phyloP scores from a whole-genome alignment of 1,140 invertebrate species.

The Planococcus citri region DNA sequence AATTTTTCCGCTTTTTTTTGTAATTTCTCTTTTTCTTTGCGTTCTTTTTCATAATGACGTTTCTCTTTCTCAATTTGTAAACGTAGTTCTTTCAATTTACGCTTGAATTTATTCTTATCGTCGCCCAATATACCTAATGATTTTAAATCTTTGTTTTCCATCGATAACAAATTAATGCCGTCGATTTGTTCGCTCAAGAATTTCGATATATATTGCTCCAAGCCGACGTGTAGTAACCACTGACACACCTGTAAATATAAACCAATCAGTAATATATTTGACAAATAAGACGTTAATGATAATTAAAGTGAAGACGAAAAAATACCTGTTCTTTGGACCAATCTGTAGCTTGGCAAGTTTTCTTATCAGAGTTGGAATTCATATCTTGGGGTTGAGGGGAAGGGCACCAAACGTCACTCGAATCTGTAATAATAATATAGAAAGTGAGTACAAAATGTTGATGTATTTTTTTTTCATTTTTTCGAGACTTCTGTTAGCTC shows the following conservation, averaged over 20 bases:
- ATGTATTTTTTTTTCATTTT: too few species aligned
- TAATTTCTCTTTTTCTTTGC: conserved; percentile 61
- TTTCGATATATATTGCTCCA: conserved; percentile 69
- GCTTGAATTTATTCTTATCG: conserved; percentile 70
- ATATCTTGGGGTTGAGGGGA: conserved; percentile 34
- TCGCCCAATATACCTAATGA: conserved; percentile 62
- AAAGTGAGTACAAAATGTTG: conserved; percentile 16
- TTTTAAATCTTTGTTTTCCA: conserved; percentile 82
- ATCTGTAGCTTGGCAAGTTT: conserved; percentile 55
- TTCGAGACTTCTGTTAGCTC: background rate
- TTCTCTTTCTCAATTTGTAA: conserved; percentile 61
- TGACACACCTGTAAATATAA: conserved; percentile 56
- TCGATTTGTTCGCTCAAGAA: conserved; percentile 75
- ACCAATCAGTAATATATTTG: too few species aligned
- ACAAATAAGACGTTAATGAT: too few species aligned
- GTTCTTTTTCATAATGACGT: conserved; percentile 55
- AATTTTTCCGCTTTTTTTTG: conserved; percentile 69
- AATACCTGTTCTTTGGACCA: conserved; percentile 77
- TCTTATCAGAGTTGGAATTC: conserved; percentile 38
- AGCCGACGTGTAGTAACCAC: conserved; percentile 64
- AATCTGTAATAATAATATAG: conserved; percentile 31
- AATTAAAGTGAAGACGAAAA: background rate
- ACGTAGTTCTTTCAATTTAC: conserved; percentile 76
- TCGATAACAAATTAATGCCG: conserved; percentile 61
- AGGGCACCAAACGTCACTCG: conserved; percentile 40